Evolutionary conservation across 2,888 invertebrate species (phyloP).

Genomic region (Drosophila algonquin): DNA sequence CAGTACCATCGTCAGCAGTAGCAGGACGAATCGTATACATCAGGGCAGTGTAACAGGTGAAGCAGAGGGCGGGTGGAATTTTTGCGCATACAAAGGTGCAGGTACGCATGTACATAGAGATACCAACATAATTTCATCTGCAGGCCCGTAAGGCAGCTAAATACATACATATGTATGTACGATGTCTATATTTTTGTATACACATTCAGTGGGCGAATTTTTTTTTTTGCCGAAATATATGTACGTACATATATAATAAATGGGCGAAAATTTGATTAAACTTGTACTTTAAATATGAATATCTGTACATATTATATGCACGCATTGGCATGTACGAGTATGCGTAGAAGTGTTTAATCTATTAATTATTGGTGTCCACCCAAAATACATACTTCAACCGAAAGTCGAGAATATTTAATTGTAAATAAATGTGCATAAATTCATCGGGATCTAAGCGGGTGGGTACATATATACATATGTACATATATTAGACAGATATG

Average conservation of each 20-base stretch:
- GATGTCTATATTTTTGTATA: constrained; percentile 22
- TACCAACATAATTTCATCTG: constrained; percentile 55
- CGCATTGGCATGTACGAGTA: constrained; percentile 36
- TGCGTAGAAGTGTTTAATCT: constrained; percentile 49
- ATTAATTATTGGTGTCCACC: constrained; percentile 46
- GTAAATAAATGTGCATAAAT: constrained; percentile 42
- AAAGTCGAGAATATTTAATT: constrained; percentile 27
- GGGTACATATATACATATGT: constrained; percentile 39
- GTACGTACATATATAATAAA: constrained; percentile 27
- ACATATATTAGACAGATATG: constrained; percentile 36
- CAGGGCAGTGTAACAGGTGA: constrained; percentile 71
- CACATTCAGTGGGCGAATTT: constrained; percentile 10
- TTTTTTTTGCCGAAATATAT: constrained; percentile 19
- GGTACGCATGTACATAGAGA: constrained; percentile 45
- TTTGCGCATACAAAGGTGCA: constrained; percentile 65
- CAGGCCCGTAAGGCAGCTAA: constrained; percentile 26
- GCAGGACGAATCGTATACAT: constrained; percentile 12
- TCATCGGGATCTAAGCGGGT: constrained; percentile 42
- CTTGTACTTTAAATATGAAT: constrained; percentile 41
- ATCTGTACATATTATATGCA: constrained; percentile 37
- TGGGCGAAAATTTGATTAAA: constrained; percentile 39
- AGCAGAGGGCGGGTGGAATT: constrained; percentile 66
- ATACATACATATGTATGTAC: constrained; percentile 10
- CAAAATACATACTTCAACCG: constrained; percentile 36
- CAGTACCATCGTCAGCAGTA: background rate